Evolutionary conservation across 1,140 invertebrate species (phyloP).

Genomic region (Drosophila nikananu): DNA sequence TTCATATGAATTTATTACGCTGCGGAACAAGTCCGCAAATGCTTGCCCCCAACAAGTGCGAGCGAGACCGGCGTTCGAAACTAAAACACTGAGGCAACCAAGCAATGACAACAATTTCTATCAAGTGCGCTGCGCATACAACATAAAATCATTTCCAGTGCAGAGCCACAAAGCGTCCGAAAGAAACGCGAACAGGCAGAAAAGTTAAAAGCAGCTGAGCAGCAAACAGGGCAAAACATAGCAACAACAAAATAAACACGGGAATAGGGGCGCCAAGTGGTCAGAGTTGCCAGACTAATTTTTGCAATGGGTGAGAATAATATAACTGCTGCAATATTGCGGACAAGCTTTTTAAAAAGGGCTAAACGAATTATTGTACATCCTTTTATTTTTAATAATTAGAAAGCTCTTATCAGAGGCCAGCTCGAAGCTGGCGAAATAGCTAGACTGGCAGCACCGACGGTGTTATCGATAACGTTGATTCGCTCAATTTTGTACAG

Average conservation of each 20-base stretch:
- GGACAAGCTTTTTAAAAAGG: too few species aligned
- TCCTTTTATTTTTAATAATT: too few species aligned
- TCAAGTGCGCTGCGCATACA: slow-evolving; percentile 72
- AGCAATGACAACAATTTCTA: slow-evolving; percentile 68
- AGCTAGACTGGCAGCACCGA: not conserved
- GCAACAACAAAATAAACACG: slow-evolving; percentile 9
- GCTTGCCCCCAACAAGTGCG: slow-evolving; percentile 48
- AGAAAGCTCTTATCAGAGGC: not conserved
- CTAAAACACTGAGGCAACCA: slow-evolving; percentile 37
- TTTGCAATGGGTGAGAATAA: not conserved
- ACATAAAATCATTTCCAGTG: slow-evolving; percentile 41
- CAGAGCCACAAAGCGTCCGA: slow-evolving; percentile 22
- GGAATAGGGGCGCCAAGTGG: slow-evolving; percentile 18
- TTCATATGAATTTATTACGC: slow-evolving; percentile 31
- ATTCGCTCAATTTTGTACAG: not conserved
- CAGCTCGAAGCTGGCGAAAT: not conserved
- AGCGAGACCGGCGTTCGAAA: slow-evolving; percentile 43
- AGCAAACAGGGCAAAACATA: slow-evolving; percentile 13
- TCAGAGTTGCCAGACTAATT: slow-evolving; percentile 4
- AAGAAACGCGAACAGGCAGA: slow-evolving; percentile 27
- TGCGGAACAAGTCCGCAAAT: slow-evolving; percentile 62
- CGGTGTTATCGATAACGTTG: slow-evolving; percentile 32
- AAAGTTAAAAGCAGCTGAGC: slow-evolving; percentile 40
- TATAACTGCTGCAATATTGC: not conserved
- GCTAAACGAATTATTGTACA: too few species aligned